Conservation (phyloP, 2,888 invertebrate genomes). For the Torymus tubicola region DNA sequence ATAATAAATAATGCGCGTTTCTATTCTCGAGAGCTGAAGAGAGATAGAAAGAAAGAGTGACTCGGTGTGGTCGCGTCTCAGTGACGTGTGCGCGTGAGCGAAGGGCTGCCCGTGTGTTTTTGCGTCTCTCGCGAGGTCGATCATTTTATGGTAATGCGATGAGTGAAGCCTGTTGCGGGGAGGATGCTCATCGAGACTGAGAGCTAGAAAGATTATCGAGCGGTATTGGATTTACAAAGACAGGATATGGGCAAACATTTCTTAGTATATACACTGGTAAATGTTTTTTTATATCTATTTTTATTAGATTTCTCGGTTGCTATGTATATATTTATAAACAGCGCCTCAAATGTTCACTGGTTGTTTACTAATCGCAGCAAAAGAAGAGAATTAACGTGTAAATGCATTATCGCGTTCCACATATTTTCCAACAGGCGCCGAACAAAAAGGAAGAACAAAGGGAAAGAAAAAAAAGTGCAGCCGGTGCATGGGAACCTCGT, state of each 20-base stretch:
- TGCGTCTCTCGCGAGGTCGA: neutral
- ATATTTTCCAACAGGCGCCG: slow-evolving; percentile 4
- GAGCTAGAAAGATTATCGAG: too few species aligned
- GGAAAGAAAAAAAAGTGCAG: slow-evolving; percentile 38
- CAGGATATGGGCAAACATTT: too few species aligned
- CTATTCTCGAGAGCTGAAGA: slow-evolving; percentile 23
- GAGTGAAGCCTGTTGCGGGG: slow-evolving; percentile 35
- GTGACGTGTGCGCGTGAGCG: neutral
- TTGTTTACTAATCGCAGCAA: slow-evolving; percentile 14
- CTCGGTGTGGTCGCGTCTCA: slow-evolving; percentile 42
- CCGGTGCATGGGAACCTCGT: slow-evolving; percentile 54
- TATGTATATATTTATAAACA: too few species aligned
- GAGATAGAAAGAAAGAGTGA: slow-evolving; percentile 29
- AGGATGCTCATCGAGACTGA: too few species aligned
- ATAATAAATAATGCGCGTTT: slow-evolving; percentile 61
- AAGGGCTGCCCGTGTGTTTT: too few species aligned
- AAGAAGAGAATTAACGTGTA: slow-evolving; percentile 16
- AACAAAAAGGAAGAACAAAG: neutral
- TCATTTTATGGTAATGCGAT: slow-evolving; percentile 44
- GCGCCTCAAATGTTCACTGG: too few species aligned
- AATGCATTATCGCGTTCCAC: slow-evolving; percentile 29
- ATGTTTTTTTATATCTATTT: too few species aligned
- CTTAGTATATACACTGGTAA: too few species aligned
- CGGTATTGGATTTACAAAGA: too few species aligned
- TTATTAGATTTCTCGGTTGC: too few species aligned